Percentiles rank a stretch among this genome's conserved stretches.
Conservation (phyloP, 2,113 vertebrate genomes). For the Candoia aspera region DNA sequence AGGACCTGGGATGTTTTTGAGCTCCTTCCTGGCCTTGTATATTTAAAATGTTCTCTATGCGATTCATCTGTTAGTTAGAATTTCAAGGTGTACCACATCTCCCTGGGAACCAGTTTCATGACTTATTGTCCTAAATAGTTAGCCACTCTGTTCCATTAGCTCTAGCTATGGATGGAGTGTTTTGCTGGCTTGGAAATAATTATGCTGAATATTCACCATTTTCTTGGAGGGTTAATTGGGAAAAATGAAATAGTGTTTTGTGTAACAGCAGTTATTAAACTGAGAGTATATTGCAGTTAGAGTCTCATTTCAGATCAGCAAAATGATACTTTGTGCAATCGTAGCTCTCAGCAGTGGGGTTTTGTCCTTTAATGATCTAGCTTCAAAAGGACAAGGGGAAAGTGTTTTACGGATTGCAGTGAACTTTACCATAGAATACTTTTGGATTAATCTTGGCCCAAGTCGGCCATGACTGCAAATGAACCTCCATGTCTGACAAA, state of each 20-base stretch:
- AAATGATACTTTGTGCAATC: constrained; percentile 52
- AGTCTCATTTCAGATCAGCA: constrained; percentile 46
- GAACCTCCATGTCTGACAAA: constrained; percentile 57
- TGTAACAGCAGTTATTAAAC: constrained; percentile 60
- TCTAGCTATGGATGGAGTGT: constrained; percentile 38
- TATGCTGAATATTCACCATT: constrained; percentile 57
- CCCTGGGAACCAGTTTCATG: constrained; percentile 23
- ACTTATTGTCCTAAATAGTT: constrained; percentile 30
- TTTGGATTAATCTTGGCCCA: constrained; percentile 50
- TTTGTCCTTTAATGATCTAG: constrained; percentile 58
- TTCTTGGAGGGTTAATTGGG: constrained; percentile 59
- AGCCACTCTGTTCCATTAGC: constrained; percentile 37
- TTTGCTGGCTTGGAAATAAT: constrained; percentile 57
- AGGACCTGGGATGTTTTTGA: not conserved
- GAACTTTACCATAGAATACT: constrained; percentile 55
- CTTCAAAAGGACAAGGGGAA: constrained; percentile 58
- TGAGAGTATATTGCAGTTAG: constrained; percentile 60
- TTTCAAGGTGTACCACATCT: constrained; percentile 12
- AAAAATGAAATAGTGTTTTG: constrained; percentile 50
- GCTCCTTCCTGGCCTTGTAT: not conserved
- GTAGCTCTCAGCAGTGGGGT: constrained; percentile 49
- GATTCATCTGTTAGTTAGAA: constrained; percentile 33
- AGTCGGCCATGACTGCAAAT: constrained; percentile 50
- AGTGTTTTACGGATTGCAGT: constrained; percentile 57
- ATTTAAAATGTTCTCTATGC: constrained; percentile 28